Conservation (phyloP, 1,140 invertebrate genomes). For the Homalodisca vitripennis region DNA sequence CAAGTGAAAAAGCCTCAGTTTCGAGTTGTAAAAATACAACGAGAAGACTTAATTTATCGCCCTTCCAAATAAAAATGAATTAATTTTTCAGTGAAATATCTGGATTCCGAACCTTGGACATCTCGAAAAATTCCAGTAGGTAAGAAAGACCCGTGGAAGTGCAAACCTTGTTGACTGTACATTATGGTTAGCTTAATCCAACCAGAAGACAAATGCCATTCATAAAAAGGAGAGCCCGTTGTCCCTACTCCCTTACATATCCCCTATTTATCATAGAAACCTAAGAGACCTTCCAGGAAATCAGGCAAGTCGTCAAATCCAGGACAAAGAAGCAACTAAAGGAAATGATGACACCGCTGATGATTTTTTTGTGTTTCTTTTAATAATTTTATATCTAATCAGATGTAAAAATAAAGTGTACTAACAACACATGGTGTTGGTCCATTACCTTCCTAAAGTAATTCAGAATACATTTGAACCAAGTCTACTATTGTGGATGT, state of each 20-base stretch:
- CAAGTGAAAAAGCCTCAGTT: constrained; percentile 16
- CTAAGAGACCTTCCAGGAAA: not conserved
- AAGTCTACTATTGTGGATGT: constrained; percentile 4
- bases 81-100: constrained; percentile 9
- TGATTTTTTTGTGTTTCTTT: constrained; percentile 2
- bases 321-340: not conserved
- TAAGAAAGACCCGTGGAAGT: not conserved
- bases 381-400: not conserved
- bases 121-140: not conserved
- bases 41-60: constrained; percentile 1
- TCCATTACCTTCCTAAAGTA: not conserved
- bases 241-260: constrained; percentile 11
- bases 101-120: not conserved
- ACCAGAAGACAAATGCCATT: constrained; percentile 3
- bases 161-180: constrained; percentile 3
- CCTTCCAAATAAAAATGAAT: constrained; percentile 19
- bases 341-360: not conserved
- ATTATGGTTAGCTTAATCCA: not conserved
- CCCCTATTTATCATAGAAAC: not conserved
- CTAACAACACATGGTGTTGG: not conserved
- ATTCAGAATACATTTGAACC: constrained; percentile 18
- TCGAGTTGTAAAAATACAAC: constrained; percentile 1
- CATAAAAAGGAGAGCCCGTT: not conserved
- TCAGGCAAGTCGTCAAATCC: constrained; percentile 14
- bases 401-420: not conserved